Percentiles rank a stretch among this genome's conserved stretches.
These are phyloP conservation scores for Drosophila koepferae DNA, from an alignment of 2,888 invertebrate species.

Conservation along the genomic window DNA sequence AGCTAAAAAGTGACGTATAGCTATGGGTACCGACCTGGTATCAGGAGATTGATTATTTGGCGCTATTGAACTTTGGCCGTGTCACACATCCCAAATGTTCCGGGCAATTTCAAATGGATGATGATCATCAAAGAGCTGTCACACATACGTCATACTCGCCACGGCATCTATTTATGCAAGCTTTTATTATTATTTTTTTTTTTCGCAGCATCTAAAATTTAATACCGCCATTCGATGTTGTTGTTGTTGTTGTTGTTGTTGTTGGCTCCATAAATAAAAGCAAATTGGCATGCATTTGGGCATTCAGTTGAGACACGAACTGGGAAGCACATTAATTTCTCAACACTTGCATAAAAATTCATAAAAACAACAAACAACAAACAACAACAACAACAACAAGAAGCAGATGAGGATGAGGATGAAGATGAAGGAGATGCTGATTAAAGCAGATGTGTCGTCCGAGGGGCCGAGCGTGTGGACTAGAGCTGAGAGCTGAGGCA, in stretches of 20 bases:
- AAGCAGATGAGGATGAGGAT: background rate
- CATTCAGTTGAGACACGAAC: constrained; percentile 57
- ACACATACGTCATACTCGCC: constrained; percentile 15
- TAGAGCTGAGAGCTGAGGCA: background rate
- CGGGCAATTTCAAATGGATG: constrained; percentile 11
- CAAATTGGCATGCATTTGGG: constrained; percentile 77
- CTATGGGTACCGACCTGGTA: constrained; percentile 26
- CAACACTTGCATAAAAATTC: constrained; percentile 79
- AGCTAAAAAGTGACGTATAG: constrained; percentile 31
- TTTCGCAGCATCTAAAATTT: constrained; percentile 63
- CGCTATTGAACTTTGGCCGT: constrained; percentile 53
- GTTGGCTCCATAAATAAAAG: constrained; percentile 69
- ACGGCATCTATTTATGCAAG: constrained; percentile 47
- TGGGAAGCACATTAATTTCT: constrained; percentile 76
- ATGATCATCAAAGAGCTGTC: constrained; percentile 55
- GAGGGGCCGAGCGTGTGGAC: constrained; percentile 15
- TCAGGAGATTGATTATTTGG: constrained; percentile 50
- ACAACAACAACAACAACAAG: constrained; percentile 42
- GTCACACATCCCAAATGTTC: constrained; percentile 23
- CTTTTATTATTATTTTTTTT: constrained; percentile 9
- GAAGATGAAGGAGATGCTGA: constrained; percentile 41
- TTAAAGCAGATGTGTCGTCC: constrained; percentile 70
- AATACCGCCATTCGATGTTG: constrained; percentile 55
- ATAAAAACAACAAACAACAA: constrained; percentile 65
- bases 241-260: constrained; percentile 10